phyloP scores from a whole-genome alignment of 2,888 invertebrate species.

The Graphium colonna region DNA sequence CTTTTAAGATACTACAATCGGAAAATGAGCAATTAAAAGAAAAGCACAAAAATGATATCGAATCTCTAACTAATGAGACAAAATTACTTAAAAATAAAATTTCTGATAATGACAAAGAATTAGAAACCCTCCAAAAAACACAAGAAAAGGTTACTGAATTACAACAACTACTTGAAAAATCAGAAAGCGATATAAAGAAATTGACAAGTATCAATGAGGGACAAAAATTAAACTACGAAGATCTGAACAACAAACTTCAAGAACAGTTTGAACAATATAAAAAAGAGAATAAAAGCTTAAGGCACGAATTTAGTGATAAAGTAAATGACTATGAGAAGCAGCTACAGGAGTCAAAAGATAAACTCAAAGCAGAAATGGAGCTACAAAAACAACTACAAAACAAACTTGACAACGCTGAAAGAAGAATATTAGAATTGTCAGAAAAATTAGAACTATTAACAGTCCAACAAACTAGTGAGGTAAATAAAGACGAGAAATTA shows the following conservation, averaged over 20 bases:
- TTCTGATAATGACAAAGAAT: constrained; percentile 52
- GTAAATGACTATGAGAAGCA: constrained; percentile 77
- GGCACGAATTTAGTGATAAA: constrained; percentile 75
- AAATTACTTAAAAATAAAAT: constrained; percentile 54
- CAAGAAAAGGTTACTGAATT: constrained; percentile 64
- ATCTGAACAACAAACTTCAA: constrained; percentile 67
- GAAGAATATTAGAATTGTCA: constrained; percentile 53
- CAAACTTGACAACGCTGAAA: constrained; percentile 59
- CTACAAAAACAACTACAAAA: constrained; percentile 59
- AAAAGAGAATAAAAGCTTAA: constrained; percentile 70
- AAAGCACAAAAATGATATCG: constrained; percentile 55
- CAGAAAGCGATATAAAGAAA: constrained; percentile 70
- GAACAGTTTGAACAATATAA: constrained; percentile 65
- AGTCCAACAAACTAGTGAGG: constrained; percentile 61
- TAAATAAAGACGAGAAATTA: constrained; percentile 63
- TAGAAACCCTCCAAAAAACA: constrained; percentile 52
- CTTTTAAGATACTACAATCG: constrained; percentile 50
- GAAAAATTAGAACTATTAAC: constrained; percentile 66
- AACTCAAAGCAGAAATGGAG: constrained; percentile 55
- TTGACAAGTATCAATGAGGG: constrained; percentile 68
- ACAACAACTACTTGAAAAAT: constrained; percentile 59
- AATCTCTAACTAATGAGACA: constrained; percentile 56
- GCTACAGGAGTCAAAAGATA: constrained; percentile 58
- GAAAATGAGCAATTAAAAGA: constrained; percentile 60
- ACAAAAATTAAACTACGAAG: constrained; percentile 71